phyloP scores from a whole-genome alignment of 2,888 invertebrate genomes.

The Oligia strigilis region DNA sequence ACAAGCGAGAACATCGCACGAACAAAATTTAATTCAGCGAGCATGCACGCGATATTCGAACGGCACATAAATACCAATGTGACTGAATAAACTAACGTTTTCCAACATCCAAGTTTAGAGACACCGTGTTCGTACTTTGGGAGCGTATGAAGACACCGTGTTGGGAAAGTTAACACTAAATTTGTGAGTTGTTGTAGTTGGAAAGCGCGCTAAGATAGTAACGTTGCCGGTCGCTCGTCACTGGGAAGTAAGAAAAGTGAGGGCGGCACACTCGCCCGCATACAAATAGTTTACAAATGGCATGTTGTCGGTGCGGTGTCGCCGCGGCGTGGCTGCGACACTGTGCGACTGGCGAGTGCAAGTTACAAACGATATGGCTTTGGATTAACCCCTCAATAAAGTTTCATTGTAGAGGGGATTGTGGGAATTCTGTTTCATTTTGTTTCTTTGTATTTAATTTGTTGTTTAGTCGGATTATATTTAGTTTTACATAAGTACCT shows the following conservation, averaged over 20 bases:
- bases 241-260: constrained; percentile 88
- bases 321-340: constrained; percentile 65
- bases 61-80: constrained; percentile 79
- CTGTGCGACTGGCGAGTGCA: constrained; percentile 51
- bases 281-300: constrained; percentile 91
- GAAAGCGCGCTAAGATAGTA: constrained; percentile 74
- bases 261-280: constrained; percentile 84
- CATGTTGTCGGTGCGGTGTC: constrained; percentile 77
- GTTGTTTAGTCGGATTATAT: not conserved
- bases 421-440: constrained; percentile 43
- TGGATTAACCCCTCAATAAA: constrained; percentile 50
- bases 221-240: constrained; percentile 81
- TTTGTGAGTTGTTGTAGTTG: constrained; percentile 65
- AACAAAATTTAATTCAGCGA: constrained; percentile 80
- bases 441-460: constrained; percentile 34
- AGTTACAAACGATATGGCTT: constrained; percentile 56
- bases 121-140: constrained; percentile 49
- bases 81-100: constrained; percentile 71
- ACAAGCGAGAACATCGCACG: constrained; percentile 74
- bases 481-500: not conserved
- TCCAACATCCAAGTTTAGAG: constrained; percentile 51
- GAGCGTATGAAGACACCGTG: constrained; percentile 63
- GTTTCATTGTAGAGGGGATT: constrained; percentile 51
- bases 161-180: constrained; percentile 57
- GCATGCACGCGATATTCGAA: constrained; percentile 77